These are phyloP conservation scores for Melitaea cinxia DNA, from an alignment of 1,140 invertebrate genomes.

Conservation along the genomic window DNA sequence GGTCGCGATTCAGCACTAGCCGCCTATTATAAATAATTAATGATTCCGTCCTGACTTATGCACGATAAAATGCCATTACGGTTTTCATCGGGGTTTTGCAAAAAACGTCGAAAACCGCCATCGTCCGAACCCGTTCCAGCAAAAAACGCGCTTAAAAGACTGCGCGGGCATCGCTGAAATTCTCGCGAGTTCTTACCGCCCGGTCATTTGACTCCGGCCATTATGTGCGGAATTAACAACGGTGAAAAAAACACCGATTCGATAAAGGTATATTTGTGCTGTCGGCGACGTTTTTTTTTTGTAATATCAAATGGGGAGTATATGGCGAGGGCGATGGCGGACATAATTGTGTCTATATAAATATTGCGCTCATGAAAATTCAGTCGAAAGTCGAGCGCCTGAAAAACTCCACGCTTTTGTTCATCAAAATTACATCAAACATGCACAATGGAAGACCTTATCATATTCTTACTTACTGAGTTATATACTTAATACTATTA, in stretches of 20 bases:
- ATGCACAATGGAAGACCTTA: conserved; percentile 6
- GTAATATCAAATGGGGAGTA: conserved; percentile 64
- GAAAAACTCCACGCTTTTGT: conserved; percentile 20
- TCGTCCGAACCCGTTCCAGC: conserved; percentile 57
- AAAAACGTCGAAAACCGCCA: conserved; percentile 68
- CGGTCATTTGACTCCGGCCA: conserved; percentile 76
- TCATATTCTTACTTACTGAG: too few species aligned
- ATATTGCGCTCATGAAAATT: conserved; percentile 75
- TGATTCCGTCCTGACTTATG: conserved; percentile 76
- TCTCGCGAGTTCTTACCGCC: conserved; percentile 70
- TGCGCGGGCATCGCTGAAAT: conserved; percentile 75
- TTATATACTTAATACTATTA: too few species aligned
- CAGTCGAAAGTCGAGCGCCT: conserved; percentile 41
- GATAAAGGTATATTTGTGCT: conserved; percentile 69
- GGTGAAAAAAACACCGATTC: conserved; percentile 70
- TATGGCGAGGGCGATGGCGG: conserved; percentile 56
- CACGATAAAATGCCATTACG: conserved; percentile 80
- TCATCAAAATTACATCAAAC: conserved; percentile 5
- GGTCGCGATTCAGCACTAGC: conserved; percentile 44
- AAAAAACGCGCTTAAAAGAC: conserved; percentile 76
- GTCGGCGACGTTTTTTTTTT: conserved; percentile 68
- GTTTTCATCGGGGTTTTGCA: conserved; percentile 75
- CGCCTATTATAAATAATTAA: conserved; percentile 81
- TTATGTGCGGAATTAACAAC: conserved; percentile 78
- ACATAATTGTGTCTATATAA: conserved; percentile 71